Evolutionary conservation across 2,113 vertebrate genomes (phyloP), one percentile per base, ranked within the genome.

Genomic region (Nettapus auritus): DNA sequence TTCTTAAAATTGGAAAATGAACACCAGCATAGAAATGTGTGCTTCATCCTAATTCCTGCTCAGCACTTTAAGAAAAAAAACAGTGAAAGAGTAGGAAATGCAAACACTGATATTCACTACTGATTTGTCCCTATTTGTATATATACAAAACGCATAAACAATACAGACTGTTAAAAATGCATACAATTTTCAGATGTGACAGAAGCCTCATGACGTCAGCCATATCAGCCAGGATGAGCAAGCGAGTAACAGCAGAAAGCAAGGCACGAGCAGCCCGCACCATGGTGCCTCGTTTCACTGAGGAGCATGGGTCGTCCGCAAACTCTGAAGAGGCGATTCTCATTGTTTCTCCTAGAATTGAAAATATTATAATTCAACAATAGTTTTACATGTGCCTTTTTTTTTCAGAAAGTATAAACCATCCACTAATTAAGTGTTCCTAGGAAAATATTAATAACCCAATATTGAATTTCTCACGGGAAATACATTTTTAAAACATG

Each of bases 181-280:
- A 50, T 98, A 98, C 99, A 36, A 99, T 99, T 98, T 99, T 99
- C 83, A 99, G 98, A 86, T 99, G 99, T 20, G 99, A 98, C 50
- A 99, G 98, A 63, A 99, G 99, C 96, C 99, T 98, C 99, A 99
- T 99, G 98, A 99, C 99, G 4, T 99, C 99, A 0, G 99, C 99
- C 99, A 99, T 99, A 94, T 99, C 99, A 3, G 99, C 99, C 79
- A 99, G 97, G 98, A 99, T 99, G 97, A 99, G 99, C 48, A 99
- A 96, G 71, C 99, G 99, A 0, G 99, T 99, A 83, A 99, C 99
- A 3, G 99, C 99, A 0, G 99, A 99, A 1, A 99, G 98, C 94
- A 99, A 97, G 53, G 99, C 99, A 0, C 99, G 98, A 13, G 99
- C 99, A 0, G 99, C 99, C 69, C 99, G 98, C 92, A 99, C 99